Evolutionary conservation across 2,888 invertebrate genomes (phyloP), one percentile per base, ranked within the genome.

Genomic region (Tortrix viridana): DNA sequence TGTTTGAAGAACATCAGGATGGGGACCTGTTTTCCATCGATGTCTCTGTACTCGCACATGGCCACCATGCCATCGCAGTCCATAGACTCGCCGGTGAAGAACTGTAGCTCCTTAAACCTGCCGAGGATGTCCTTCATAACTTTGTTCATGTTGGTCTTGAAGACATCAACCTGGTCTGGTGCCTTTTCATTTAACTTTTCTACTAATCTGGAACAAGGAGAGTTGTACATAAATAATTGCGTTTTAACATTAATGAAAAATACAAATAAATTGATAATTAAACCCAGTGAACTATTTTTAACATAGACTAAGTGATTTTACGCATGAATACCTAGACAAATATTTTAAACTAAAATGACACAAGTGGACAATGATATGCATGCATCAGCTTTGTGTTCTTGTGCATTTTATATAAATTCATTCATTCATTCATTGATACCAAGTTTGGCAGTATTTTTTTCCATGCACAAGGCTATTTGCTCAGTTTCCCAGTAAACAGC

Each of bases 1-100:
- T 98, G 98, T 91, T 98, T 98, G 93, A 98, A 98, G 92, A 98
- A 98, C 96, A 98, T 97, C 85, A 99, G 93, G 74, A 98, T 95
- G 55, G 99, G 98, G 56, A 96, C 93, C 71, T 95, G 95, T 3
- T 94, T 93, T 55, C 96, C 97, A 74, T 97, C 94, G 65, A 97
- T 95, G 67, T 98, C 98, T 84, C 98, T 95, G 89, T 98, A 99
- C 86, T 98, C 98, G 90, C 97, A 94, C 84, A 99, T 94, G 67
- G 96, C 97, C n/a, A 99, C 96, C 95, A 97, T 96, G 72, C 97
- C 98, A 72, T 98, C 98, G 68, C 96, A 95, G 79, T 97, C 98
- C 97, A 97, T 97, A 14, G 97, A 96, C 92, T 98, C 98, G 22
- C 98, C 98, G 69, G 95, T 95, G 92, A 97, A 98, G 86, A 98